Conservation (phyloP, 1,140 invertebrate genomes). For the Drosophila lowei region DNA sequence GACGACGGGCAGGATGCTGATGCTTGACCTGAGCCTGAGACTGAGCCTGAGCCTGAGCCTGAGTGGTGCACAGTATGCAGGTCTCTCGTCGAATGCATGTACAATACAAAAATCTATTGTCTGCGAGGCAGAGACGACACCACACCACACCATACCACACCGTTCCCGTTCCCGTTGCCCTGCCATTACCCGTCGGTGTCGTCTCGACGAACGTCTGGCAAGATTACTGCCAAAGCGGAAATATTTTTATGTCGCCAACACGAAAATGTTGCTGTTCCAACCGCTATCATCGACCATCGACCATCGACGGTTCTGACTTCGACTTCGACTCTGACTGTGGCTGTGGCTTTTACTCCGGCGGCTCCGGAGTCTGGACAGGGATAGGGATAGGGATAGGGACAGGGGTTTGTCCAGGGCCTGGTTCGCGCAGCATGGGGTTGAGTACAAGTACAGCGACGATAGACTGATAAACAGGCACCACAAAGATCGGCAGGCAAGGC, state of each 20-base stretch:
- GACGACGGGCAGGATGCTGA: conserved; percentile 19
- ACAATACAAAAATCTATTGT: conserved; percentile 51
- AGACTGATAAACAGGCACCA: conserved; percentile 74
- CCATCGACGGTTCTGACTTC: conserved; percentile 41
- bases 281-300: conserved; percentile 57
- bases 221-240: conserved; percentile 60
- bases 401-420: conserved; percentile 23
- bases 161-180: not conserved
- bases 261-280: conserved; percentile 58
- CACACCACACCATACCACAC: not conserved
- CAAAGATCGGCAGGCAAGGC: conserved; percentile 38
- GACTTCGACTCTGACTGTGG: conserved; percentile 11
- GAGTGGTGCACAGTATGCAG: conserved; percentile 16
- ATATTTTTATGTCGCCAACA: conserved; percentile 75
- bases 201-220: conserved; percentile 45
- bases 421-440: conserved; percentile 69
- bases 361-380: not conserved
- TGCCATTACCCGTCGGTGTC: not conserved
- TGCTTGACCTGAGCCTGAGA: no score
- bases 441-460: conserved; percentile 66
- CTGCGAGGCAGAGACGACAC: conserved; percentile 11
- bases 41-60: no score
- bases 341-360: not conserved
- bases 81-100: conserved; percentile 9
- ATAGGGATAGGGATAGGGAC: not conserved